Conservation (phyloP, 2,888 invertebrate species). For the Epicampocera succincta region DNA sequence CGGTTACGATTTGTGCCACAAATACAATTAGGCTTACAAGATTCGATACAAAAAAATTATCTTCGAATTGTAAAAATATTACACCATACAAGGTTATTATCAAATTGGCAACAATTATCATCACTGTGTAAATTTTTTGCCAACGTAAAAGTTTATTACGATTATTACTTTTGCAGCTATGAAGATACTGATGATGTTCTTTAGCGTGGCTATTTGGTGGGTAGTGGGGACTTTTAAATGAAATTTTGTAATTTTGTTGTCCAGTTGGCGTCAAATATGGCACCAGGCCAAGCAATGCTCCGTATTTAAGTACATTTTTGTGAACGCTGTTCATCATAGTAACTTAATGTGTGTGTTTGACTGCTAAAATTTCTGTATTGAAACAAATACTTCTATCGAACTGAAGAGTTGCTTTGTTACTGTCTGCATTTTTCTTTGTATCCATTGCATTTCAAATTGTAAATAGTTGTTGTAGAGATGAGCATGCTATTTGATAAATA, state of each 20-base stretch:
- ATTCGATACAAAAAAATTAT: constrained; percentile 71
- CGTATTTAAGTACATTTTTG: constrained; percentile 72
- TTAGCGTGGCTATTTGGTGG: constrained; percentile 6
- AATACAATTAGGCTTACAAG: constrained; percentile 74
- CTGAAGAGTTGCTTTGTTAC: not conserved
- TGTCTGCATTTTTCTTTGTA: not conserved
- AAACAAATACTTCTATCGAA: not conserved
- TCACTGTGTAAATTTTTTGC: constrained; percentile 73
- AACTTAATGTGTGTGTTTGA: not conserved
- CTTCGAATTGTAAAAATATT: constrained; percentile 43
- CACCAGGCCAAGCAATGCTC: constrained; percentile 74
- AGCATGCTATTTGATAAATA: not conserved
- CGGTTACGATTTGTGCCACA: constrained; percentile 69
- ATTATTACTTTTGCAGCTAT: constrained; percentile 12
- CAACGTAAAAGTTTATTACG: constrained; percentile 49
- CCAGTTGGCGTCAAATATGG: constrained; percentile 71
- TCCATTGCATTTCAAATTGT: not conserved
- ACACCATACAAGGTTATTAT: constrained; percentile 68
- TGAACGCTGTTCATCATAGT: constrained; percentile 73
- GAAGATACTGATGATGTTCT: constrained; percentile 10
- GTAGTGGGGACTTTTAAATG: constrained; percentile 23
- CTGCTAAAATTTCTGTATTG: not conserved
- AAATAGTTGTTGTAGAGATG: constrained; percentile 10
- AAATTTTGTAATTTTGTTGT: constrained; percentile 27
- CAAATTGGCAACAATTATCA: constrained; percentile 64